These are phyloP conservation scores for Herpailurus yagouaroundi DNA, from an alignment of 2,113 vertebrate species.

Conservation along the genomic window DNA sequence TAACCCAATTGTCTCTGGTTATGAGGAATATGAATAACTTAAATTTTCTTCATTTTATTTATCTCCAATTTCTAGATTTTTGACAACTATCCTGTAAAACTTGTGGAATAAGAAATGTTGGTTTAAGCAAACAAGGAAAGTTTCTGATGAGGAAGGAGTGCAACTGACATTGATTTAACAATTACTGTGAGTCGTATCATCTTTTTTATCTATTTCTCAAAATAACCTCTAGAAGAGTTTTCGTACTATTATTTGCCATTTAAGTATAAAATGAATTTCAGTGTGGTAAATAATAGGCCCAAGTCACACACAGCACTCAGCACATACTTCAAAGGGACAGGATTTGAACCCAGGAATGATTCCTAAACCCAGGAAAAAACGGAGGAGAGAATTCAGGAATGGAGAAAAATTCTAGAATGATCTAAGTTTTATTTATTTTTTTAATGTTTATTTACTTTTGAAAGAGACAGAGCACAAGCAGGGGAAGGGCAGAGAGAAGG, in stretches of 20 bases:
- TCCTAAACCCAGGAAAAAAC: not conserved
- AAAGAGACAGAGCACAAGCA: no score
- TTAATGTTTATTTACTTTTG: no score
- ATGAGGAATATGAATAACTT: not conserved
- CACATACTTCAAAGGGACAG: not conserved
- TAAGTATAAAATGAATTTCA: not conserved
- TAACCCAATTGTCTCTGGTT: not conserved
- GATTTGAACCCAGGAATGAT: not conserved
- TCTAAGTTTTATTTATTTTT: no score
- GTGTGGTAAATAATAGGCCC: not conserved
- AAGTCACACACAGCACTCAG: not conserved
- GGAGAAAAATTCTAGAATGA: not conserved
- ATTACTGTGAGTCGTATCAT: not conserved
- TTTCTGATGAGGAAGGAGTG: conserved; percentile 3
- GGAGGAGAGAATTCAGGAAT: not conserved
- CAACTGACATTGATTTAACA: conserved; percentile 7
- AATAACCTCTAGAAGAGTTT: not conserved
- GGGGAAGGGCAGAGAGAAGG: no score
- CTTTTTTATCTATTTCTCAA: not conserved
- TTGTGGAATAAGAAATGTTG: conserved; percentile 2
- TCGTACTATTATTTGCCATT: not conserved
- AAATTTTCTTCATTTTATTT: conserved; percentile 14
- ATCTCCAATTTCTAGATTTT: conserved; percentile 2
- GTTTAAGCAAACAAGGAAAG: not conserved
- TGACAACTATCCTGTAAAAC: not conserved